Evolutionary conservation across 2,888 invertebrate species (phyloP).

Genomic region (Diplazon laetatorius): DNA sequence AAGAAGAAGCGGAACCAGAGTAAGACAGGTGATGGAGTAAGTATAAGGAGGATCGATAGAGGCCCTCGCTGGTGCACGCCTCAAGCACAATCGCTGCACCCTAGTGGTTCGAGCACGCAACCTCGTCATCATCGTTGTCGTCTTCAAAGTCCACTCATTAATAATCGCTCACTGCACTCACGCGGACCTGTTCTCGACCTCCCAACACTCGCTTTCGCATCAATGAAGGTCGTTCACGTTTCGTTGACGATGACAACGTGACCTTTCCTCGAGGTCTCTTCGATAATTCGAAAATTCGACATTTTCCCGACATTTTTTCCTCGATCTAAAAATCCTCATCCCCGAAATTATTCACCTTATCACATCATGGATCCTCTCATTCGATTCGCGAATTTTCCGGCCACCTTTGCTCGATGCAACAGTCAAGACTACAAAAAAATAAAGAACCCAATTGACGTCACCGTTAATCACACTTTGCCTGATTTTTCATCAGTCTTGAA

Average conservation of each 20-base stretch:
- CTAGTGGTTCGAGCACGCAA: conserved; percentile 66
- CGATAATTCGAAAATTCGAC: background rate
- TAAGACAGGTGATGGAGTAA: conserved; percentile 29
- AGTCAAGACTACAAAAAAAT: background rate
- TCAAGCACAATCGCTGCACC: conserved; percentile 62
- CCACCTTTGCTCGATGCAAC: background rate
- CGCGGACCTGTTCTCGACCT: conserved; percentile 5
- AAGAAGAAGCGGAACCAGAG: conserved; percentile 34
- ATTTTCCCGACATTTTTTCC: background rate
- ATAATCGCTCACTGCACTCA: conserved; percentile 48
- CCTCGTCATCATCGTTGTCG: conserved; percentile 35
- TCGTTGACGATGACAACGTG: background rate
- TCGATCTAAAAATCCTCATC: background rate
- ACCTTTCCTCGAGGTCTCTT: background rate
- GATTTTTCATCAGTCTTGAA: background rate
- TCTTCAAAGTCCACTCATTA: conserved; percentile 44
- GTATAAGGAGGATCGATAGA: conserved; percentile 66
- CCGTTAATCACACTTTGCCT: background rate
- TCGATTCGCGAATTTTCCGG: background rate
- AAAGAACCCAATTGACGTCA: background rate
- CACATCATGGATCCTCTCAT: background rate
- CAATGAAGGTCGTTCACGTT: conserved; percentile 15
- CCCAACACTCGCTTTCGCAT: background rate
- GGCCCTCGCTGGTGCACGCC: conserved; percentile 35
- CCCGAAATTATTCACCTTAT: background rate